Base-by-base conservation (phyloP, 1,140 invertebrate genomes). In the Harpegnathos saltator region DNA sequence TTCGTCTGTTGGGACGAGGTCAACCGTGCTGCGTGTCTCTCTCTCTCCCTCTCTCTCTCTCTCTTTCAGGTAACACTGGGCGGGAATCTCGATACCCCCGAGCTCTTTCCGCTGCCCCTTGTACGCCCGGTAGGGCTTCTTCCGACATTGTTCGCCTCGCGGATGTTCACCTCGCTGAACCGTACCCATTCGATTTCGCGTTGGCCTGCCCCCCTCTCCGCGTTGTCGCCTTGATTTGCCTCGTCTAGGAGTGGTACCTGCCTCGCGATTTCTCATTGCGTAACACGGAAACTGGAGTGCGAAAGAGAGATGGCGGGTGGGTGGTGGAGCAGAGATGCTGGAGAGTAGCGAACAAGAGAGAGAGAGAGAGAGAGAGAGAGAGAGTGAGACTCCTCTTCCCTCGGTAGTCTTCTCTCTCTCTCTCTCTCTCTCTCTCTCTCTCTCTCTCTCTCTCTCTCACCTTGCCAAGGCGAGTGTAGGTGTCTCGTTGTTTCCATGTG, bases 401-500 rank as follows among this genome's bases (percentile, higher is more conserved):
- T 9, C 38, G 9, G 17, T 14, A 44, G 50, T 52, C 19, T 4
- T 26, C 4, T 33, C 38, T 74, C 38, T 9, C 38, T 44, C 38
- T 12, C 50, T 50, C 48, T 29, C 26, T 69, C 9, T 52, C 5
- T 56, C 54, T 71, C n/a, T n/a, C n/a, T n/a, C n/a, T n/a, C n/a
- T 26, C 4, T 33, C 38, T 74, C 38, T 9, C 38, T 44, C 38
- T 12, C 50, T 50, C 48, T 29, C 26, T 69, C 9, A 26, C 50
- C 19, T 56, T 44, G 38, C 65, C 33, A 19, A 48, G 22, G 54
- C 63, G 56, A 68, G 78, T 63, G 89, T 86, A 89, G 91, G 88
- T 91, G 90, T 91, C 90, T 91, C 85, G 88, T 90, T 89, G 73
- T 88, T 88, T 91, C 86, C 85, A 85, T 82, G 75, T 86, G 83